A percentile compares a stretch with the other conserved stretches of the same genome.
These are phyloP conservation scores for Conus canariensis DNA, from an alignment of 2,888 invertebrate genomes.

Conservation along the genomic window DNA sequence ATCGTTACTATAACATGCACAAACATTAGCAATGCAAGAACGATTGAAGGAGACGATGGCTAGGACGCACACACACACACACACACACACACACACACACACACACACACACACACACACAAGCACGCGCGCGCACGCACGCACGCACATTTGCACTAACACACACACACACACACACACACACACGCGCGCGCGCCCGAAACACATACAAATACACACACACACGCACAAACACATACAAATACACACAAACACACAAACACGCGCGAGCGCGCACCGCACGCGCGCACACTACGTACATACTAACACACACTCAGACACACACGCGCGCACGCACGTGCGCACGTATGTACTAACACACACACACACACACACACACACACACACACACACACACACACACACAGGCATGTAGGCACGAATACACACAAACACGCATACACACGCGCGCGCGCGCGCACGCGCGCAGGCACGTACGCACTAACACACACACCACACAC, in stretches of 20 bases:
- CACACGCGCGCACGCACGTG: too few relatives aligned
- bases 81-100: neutral
- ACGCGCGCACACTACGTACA: too few relatives aligned
- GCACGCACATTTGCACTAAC: neutral
- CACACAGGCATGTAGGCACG: neutral
- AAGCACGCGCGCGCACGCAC: too few relatives aligned
- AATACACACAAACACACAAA: neutral
- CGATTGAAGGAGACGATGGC: too few relatives aligned
- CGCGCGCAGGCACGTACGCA: neutral
- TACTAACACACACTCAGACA: too few relatives aligned
- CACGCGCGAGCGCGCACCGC: too few relatives aligned
- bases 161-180: neutral
- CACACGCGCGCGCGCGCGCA: neutral
- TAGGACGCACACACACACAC: neutral
- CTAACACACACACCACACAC: neutral
- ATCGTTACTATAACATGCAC: too few relatives aligned
- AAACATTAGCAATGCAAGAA: too few relatives aligned
- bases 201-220: neutral
- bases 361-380: neutral
- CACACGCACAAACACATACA: neutral
- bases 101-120: neutral
- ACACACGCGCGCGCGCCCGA: neutral
- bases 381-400: conserved; percentile 23
- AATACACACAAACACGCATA: conserved; percentile 1
- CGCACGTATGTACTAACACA: neutral